Evolutionary conservation across 30 jellyfish, hydroid and myxozoan species (phyloP), one percentile per base, ranked within the genome.

Genomic region (Pseudorhiza aurosa): DNA sequence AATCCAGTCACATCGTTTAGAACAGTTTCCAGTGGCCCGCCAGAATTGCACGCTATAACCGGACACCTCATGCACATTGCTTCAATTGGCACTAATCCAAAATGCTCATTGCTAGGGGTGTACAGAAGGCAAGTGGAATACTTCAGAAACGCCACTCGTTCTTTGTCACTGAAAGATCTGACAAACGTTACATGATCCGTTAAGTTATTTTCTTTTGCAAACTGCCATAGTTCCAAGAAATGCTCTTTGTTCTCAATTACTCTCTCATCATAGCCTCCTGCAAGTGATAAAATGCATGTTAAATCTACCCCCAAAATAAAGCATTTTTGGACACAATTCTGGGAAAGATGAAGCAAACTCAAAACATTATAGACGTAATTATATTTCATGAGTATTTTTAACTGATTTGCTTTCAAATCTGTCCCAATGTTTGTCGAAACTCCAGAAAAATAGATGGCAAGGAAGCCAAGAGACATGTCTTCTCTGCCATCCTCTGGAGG

Each of bases 1-100:
- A 43, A 93, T 1, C 98, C 98, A 32, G 98, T 93, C 17, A 33
- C 96, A 72, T 87, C 75, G 72, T 75, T 62, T 0, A 77, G 0
- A 19, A 91, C 87, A 0, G 98, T 93, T 57, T 93, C 98, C 46
- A 85, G 81, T n/a, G 98, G 98, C 5, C 98, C 98, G 19, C 98
- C 98, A 68, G 96, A 77, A 27, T 93, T 81, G 85, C 97, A 86
- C 31, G 97, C 98, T 15, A 93, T 86, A 1, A 93, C 98, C 31
- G 98, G 98, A 62, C 97, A 85, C 58, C 39, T 65, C 97, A 87
- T 85, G 67, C 64, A 86, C 98, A 93, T 93, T 0, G 98, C 96
- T 73, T 93, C 98, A 32, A 93, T 78, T 27, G 98, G 98, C 22
- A 93, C 98, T 43, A 93, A 70, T 5, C 98, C 98, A 86, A 93